Evolutionary conservation across 2,888 invertebrate species (phyloP).

Genomic region (Leptinotarsa tumamoca): DNA sequence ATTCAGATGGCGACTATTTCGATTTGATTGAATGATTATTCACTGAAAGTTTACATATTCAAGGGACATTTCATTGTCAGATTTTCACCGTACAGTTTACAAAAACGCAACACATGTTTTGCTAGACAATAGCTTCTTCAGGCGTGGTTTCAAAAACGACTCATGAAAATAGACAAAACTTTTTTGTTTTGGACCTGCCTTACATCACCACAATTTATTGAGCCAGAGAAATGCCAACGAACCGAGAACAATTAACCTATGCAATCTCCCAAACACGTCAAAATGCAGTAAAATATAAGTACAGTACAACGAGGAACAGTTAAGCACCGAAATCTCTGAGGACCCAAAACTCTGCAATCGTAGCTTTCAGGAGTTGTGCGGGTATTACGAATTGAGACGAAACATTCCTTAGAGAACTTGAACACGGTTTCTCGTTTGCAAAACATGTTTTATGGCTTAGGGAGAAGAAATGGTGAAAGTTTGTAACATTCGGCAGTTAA

Average conservation of each 20-base stretch:
- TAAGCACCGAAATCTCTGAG: constrained; percentile 14
- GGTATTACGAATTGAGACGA: constrained; percentile 41
- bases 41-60: too few relatives aligned
- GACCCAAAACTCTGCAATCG: constrained; percentile 25
- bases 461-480: constrained; percentile 33
- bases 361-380: constrained; percentile 30
- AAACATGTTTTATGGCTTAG: constrained; percentile 41
- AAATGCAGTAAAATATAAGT: constrained; percentile 20
- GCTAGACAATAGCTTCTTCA: too few relatives aligned
- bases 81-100: too few relatives aligned
- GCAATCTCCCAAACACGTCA: constrained; percentile 15
- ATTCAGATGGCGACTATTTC: too few relatives aligned
- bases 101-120: too few relatives aligned
- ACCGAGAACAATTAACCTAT: constrained; percentile 3
- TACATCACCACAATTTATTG: too few relatives aligned
- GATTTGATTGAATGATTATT: too few relatives aligned
- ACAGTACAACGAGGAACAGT: constrained; percentile 16
- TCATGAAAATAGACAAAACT: too few relatives aligned
- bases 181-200: too few relatives aligned
- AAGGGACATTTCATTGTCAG: too few relatives aligned
- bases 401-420: constrained; percentile 40
- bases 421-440: constrained; percentile 35
- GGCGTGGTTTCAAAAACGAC: too few relatives aligned
- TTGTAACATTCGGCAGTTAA: constrained; percentile 37
- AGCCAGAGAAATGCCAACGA: background rate